Percentiles rank a stretch among this genome's conserved stretches.
Conservation (phyloP, 1,140 invertebrate genomes). For the Bombus superbus region DNA sequence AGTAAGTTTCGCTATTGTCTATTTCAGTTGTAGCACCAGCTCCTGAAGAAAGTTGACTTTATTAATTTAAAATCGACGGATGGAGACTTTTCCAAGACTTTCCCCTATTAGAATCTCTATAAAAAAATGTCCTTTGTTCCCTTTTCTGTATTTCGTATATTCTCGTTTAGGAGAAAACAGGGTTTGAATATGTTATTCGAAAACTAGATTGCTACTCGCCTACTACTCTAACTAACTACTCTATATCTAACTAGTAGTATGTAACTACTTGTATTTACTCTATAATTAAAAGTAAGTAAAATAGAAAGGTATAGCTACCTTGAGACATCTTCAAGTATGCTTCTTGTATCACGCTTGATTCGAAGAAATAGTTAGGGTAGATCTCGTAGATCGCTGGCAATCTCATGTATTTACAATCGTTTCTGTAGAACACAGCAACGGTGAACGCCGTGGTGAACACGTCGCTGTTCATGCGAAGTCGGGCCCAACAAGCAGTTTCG, state of each 20-base stretch:
- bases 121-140: no score
- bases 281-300: no score
- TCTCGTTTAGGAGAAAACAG: no score
- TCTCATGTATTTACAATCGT: slow-evolving; percentile 84
- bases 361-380: slow-evolving; percentile 86
- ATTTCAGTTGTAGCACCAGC: slow-evolving; percentile 7
- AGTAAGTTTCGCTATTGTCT: slow-evolving; percentile 70
- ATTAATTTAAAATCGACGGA: no score
- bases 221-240: background rate
- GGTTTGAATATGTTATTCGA: no score
- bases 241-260: background rate
- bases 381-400: slow-evolving; percentile 88
- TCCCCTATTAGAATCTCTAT: no score
- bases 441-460: slow-evolving; percentile 86
- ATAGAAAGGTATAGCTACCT: slow-evolving; percentile 56
- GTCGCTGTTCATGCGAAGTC: slow-evolving; percentile 85
- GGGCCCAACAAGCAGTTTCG: slow-evolving; percentile 83
- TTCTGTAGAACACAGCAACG: slow-evolving; percentile 85
- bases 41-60: slow-evolving; percentile 16
- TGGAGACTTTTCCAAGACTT: no score
- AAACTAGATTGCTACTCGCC: no score
- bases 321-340: slow-evolving; percentile 84
- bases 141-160: no score
- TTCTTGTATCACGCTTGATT: slow-evolving; percentile 84
- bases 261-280: no score